Evolutionary conservation across 2,797 vertebrate species (phyloP).

Genomic region (Allobates femoralis): DNA sequence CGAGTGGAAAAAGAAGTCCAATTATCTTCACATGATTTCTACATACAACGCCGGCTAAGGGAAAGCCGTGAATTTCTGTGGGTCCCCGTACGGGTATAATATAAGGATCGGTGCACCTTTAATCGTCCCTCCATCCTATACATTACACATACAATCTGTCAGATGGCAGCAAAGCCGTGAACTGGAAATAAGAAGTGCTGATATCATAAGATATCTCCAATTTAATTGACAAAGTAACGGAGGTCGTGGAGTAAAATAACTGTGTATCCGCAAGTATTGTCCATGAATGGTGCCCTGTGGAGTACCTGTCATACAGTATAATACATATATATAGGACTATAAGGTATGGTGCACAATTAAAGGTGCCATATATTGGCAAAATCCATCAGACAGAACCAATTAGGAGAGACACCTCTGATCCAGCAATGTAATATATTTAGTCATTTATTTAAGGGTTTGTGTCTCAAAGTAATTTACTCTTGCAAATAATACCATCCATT

Average conservation of each 20-base stretch:
- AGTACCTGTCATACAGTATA: background rate
- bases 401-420: background rate
- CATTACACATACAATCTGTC: background rate
- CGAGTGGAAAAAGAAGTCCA: conserved; percentile 38
- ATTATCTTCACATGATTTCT: conserved; percentile 39
- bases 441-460: background rate
- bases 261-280: background rate
- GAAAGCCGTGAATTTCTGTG: background rate
- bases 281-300: background rate
- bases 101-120: background rate
- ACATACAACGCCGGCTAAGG: background rate
- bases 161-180: background rate
- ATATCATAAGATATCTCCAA: background rate
- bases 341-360: background rate
- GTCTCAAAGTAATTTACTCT: background rate
- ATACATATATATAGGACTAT: background rate
- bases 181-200: background rate
- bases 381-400: background rate
- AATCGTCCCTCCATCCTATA: background rate
- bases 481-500: too few relatives aligned
- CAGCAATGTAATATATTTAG: background rate
- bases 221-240: background rate
- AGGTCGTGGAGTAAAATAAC: background rate
- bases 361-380: background rate
- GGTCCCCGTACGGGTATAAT: background rate